Evolutionary conservation across 2,888 invertebrate species (phyloP).

Genomic region (Eristalis tenax): DNA sequence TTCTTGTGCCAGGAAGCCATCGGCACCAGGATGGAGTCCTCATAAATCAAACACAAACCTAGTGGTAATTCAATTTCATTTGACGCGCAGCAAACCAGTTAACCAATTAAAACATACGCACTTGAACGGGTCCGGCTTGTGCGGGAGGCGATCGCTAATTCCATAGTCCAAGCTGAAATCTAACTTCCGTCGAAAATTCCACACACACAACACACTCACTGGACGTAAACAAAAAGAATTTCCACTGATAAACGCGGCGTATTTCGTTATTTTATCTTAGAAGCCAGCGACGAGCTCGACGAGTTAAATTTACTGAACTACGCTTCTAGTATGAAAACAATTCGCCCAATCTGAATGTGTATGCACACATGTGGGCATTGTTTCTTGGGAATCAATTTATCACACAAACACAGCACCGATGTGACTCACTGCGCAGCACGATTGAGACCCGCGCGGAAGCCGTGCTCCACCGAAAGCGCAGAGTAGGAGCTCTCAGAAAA

Average conservation of each 20-base stretch:
- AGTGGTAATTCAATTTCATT: neutral
- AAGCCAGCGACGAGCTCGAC: slow-evolving; percentile 25
- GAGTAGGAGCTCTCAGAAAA: neutral
- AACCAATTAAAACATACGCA: neutral
- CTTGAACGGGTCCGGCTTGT: neutral
- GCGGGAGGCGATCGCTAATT: no score
- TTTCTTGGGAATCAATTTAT: slow-evolving; percentile 30
- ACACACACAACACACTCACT: neutral
- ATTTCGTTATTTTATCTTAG: slow-evolving; percentile 34
- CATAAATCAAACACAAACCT: no score
- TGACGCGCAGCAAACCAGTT: slow-evolving; percentile 5
- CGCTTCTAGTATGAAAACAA: slow-evolving; percentile 31
- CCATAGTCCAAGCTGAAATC: neutral
- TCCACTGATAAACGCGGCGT: slow-evolving; percentile 2
- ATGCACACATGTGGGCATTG: neutral
- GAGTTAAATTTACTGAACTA: slow-evolving; percentile 17
- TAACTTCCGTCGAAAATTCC: neutral
- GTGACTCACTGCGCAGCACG: slow-evolving; percentile 30
- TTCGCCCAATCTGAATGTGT: slow-evolving; percentile 31
- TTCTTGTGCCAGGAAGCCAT: neutral
- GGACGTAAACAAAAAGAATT: slow-evolving; percentile 30
- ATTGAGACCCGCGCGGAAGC: slow-evolving; percentile 1
- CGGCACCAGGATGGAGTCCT: no score
- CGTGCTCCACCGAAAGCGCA: neutral
- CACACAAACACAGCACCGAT: neutral